Evolutionary conservation across 2,113 vertebrate species (phyloP).

Genomic region (Smithornis capensis): DNA sequence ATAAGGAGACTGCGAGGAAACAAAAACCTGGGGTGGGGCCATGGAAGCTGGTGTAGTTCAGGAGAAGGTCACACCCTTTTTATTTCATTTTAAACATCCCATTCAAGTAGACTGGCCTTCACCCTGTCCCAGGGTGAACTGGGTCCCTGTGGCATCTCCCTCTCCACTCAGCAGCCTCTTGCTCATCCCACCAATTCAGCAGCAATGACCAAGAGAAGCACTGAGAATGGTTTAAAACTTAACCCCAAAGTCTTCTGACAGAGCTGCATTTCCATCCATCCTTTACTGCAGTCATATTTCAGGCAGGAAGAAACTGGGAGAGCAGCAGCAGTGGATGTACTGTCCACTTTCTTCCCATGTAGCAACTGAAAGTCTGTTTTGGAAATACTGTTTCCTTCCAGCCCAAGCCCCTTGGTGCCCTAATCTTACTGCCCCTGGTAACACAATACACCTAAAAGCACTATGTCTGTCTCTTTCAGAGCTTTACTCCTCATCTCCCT

Average conservation of each 20-base stretch:
- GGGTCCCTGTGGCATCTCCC: fast-evolving
- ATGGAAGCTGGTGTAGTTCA: not conserved
- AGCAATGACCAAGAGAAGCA: not conserved
- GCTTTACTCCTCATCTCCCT: not conserved
- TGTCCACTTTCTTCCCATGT: not conserved
- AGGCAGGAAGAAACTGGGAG: not conserved
- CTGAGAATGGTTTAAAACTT: not conserved
- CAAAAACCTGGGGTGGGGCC: not conserved
- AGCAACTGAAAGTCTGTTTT: not conserved
- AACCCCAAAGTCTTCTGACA: not conserved
- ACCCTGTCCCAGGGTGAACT: not conserved
- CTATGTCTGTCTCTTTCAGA: not conserved
- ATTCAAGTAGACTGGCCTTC: not conserved
- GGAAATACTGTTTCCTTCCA: not conserved
- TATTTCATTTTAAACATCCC: not conserved
- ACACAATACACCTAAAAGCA: not conserved
- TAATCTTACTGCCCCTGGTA: not conserved
- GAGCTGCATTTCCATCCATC: not conserved
- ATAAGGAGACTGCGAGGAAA: not conserved
- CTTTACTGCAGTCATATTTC: not conserved
- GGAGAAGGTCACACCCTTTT: not conserved
- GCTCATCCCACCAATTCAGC: not conserved
- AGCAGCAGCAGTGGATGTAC: not conserved
- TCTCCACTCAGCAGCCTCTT: not conserved
- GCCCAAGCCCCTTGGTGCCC: not conserved